Conservation (phyloP, 2,797 vertebrate species). For the Halcyon leucocephala region DNA sequence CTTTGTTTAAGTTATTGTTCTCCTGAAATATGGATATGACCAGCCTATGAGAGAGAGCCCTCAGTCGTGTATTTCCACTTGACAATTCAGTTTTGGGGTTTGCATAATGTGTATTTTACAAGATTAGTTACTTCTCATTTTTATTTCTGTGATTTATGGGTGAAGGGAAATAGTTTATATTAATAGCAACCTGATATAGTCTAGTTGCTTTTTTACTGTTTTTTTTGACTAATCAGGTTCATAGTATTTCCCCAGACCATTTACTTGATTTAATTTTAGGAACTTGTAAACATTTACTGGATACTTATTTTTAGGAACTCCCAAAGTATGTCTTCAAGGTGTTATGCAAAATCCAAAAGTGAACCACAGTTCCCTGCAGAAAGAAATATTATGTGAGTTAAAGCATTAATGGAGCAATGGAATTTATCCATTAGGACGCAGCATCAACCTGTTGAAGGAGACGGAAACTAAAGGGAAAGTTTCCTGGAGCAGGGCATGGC, state of each 20-base stretch:
- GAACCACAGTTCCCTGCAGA: not conserved
- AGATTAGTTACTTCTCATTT: slow-evolving; percentile 23
- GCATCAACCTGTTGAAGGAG: not conserved
- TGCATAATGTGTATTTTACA: not conserved
- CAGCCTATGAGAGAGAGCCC: not conserved
- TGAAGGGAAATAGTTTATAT: slow-evolving; percentile 8
- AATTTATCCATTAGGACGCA: not conserved
- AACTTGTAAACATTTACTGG: not conserved
- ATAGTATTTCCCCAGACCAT: not conserved
- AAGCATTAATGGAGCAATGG: not conserved
- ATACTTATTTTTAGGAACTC: not conserved
- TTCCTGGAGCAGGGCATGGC: not conserved
- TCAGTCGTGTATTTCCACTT: not conserved
- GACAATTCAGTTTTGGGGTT: not conserved
- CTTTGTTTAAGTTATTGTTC: not conserved
- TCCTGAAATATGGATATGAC: not conserved
- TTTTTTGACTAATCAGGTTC: not conserved
- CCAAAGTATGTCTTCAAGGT: not conserved
- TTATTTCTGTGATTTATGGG: slow-evolving; percentile 44
- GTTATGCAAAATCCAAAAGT: not conserved
- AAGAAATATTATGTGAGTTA: not conserved
- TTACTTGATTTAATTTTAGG: slow-evolving; percentile 7
- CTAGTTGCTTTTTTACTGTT: not conserved
- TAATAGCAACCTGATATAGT: not conserved
- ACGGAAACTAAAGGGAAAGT: not conserved